Evolutionary conservation across 2,888 invertebrate genomes (phyloP), one percentile per base, ranked within the genome.

Genomic region (Thecocarcelia acutangulata): DNA sequence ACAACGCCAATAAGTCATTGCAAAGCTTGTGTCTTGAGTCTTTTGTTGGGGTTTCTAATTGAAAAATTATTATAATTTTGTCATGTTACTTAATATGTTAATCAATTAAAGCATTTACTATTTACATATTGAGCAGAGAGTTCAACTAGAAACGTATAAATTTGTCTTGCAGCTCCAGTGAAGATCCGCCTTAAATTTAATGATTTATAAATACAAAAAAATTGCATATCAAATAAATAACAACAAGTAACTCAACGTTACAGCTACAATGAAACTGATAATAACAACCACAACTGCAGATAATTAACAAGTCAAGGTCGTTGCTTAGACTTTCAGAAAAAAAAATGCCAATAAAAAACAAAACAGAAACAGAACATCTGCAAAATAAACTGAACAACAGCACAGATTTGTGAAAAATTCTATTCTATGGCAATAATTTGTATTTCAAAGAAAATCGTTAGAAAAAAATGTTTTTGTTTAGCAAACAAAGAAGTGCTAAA

Each of bases 301-400:
- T 70, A 88, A 88, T 88, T 88, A 87, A 87, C 89, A 88, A 88
- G 85, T 87, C 88, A 88, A 88, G 88, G 88, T 88, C 88, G 86
- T 86, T 85, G 80, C 66, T 66, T 40, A 74, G 59, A 74, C 74
- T 82, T 68, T 78, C 33, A 78, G 69, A 58, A 58, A 56, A 63
- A 59, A 73, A 54, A 24, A 33, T 15, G 33, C 6, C 58, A 58
- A 33, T 17, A 63, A 56, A 56, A 73, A 50, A 56, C 8, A 24
- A 19, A 24, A 33, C 56, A 40, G 21, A 59, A 19, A 11, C 61
- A 68, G 63, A 83, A 83, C 79, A 83, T 80, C 83, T 83, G 82
- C 75, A 76, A 79, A 68, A 54, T 52, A 59, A 44, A 21, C 17
- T 9, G 12, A 40, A 12, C 12, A 11, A 19, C 13, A n/a, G 19